Percentiles rank a stretch among this genome's conserved stretches.
These are phyloP conservation scores for Panulirus ornatus DNA, from an alignment of 1,140 invertebrate genomes.

Conservation along the genomic window DNA sequence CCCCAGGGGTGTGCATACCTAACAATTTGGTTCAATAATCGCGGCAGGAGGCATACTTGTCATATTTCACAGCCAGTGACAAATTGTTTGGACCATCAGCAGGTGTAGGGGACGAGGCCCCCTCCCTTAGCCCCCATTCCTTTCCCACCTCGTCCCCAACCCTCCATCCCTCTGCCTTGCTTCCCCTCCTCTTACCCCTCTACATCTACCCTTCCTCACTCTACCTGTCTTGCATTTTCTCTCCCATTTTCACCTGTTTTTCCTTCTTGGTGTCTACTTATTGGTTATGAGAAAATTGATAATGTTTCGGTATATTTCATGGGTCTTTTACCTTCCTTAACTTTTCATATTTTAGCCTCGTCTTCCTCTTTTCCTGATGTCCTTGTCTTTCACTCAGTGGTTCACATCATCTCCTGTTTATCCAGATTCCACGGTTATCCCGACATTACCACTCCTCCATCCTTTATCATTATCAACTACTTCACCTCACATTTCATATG, in stretches of 20 bases:
- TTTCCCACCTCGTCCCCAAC: neutral
- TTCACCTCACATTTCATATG: no score
- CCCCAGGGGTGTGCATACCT: neutral
- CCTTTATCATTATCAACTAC: no score
- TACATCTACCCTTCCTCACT: neutral
- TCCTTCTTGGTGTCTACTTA: no score
- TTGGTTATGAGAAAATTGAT: no score
- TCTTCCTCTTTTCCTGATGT: neutral
- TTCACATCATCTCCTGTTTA: no score
- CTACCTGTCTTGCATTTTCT: neutral
- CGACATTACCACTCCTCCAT: no score
- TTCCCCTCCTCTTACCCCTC: neutral
- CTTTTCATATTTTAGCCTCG: neutral
- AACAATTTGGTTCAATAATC: conserved; percentile 17
- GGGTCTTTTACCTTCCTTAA: neutral
- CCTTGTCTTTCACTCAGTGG: no score
- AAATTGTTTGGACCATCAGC: conserved; percentile 2
- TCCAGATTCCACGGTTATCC: no score
- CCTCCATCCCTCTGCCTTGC: neutral
- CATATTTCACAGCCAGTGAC: conserved; percentile 33
- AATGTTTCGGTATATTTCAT: neutral
- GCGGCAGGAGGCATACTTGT: conserved; percentile 2
- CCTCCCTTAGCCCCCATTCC: neutral
- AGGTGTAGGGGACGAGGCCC: neutral
- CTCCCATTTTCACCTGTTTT: no score